phyloP scores from a whole-genome alignment of 2,888 invertebrate genomes.

The Brenthis daphne region DNA sequence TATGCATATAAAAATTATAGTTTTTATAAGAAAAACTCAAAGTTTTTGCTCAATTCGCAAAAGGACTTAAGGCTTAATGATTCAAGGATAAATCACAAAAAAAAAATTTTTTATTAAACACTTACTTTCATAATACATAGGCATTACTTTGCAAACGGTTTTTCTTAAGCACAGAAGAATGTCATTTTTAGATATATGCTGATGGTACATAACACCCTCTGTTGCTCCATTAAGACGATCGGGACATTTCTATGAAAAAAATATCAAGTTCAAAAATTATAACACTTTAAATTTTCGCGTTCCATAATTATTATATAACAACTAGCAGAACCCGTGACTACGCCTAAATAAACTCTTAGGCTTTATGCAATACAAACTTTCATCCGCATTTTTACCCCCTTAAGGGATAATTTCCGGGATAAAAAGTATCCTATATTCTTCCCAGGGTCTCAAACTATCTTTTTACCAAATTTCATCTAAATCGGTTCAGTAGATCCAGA shows the following conservation, averaged over 20 bases:
- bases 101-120: slow-evolving; percentile 28
- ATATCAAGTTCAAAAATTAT: not conserved
- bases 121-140: slow-evolving; percentile 81
- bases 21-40: not conserved
- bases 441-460: no score
- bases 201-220: slow-evolving; percentile 85
- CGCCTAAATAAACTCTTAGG: no score
- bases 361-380: no score
- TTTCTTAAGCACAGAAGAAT: slow-evolving; percentile 85
- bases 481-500: no score
- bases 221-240: slow-evolving; percentile 84
- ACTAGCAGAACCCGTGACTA: no score
- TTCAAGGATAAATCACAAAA: not conserved
- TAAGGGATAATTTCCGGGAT: no score
- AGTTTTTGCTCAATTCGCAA: no score
- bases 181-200: slow-evolving; percentile 80
- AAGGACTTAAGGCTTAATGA: no score
- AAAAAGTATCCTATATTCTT: no score
- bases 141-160: slow-evolving; percentile 84
- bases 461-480: no score
- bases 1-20: not conserved
- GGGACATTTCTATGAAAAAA: slow-evolving; percentile 68
- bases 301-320: no score
- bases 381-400: no score
- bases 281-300: not conserved